Evolutionary conservation across 2,113 vertebrate genomes (phyloP).

Genomic region (Trichechus manatus): DNA sequence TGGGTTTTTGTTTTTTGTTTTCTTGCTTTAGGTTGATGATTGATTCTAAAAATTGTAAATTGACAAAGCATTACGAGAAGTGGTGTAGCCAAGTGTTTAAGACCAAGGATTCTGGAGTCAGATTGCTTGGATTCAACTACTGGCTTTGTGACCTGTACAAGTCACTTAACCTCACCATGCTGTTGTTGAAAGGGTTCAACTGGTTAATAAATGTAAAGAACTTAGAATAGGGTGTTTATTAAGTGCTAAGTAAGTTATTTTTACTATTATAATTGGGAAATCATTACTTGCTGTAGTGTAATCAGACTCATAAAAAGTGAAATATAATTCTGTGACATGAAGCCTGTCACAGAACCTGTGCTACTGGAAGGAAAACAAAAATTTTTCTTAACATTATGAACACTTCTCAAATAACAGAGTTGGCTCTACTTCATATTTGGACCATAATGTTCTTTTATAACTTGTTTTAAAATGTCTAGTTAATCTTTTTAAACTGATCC

Average conservation of each 20-base stretch:
- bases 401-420: neutral
- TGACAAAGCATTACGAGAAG: neutral
- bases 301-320: neutral
- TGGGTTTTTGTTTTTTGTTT: neutral
- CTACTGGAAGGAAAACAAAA: neutral
- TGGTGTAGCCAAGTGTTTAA: fast-evolving
- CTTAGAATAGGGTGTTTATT: neutral
- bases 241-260: neutral
- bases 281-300: neutral
- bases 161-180: neutral
- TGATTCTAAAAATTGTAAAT: neutral
- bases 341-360: neutral
- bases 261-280: neutral
- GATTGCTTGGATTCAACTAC: neutral
- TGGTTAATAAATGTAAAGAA: neutral
- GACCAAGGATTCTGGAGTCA: neutral
- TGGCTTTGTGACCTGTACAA: too few species aligned
- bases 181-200: neutral
- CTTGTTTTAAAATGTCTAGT: constrained; percentile 14
- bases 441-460: neutral
- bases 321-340: neutral
- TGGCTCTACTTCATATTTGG: neutral
- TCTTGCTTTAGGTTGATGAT: neutral
- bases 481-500: neutral
- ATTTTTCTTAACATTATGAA: neutral